Evolutionary conservation across 2,888 invertebrate species (phyloP).

Genomic region (Corythucha ciliata): DNA sequence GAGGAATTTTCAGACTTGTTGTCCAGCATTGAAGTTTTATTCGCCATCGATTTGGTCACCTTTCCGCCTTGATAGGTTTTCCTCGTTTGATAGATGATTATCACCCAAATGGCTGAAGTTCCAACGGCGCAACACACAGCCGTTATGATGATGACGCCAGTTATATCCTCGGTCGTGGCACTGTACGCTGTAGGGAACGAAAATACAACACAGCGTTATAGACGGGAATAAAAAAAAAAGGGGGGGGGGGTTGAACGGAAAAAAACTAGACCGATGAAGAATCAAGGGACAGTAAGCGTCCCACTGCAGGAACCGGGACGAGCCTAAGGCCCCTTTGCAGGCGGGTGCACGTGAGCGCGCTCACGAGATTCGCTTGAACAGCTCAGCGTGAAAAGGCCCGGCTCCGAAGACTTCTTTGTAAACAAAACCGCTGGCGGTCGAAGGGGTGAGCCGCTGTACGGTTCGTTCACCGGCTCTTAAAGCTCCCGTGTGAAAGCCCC

Average conservation of each 20-base stretch:
- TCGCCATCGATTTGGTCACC: conserved; percentile 15
- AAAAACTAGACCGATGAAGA: no score
- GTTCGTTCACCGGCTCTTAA: no score
- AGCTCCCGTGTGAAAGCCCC: no score
- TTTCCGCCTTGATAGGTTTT: conserved; percentile 47
- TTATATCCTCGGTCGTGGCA: conserved; percentile 61
- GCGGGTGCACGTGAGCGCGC: no score
- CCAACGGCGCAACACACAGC: conserved; percentile 83
- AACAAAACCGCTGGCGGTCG: no score
- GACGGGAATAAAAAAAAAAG: no score
- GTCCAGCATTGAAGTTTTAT: conserved; percentile 46
- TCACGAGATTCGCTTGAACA: no score
- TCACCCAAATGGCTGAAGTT: conserved; percentile 86
- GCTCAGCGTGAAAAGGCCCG: no score
- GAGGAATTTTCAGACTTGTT: conserved; percentile 62
- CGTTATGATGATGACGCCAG: conserved; percentile 80
- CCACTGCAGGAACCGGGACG: neutral
- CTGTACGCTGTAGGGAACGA: conserved; percentile 46
- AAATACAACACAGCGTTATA: conserved; percentile 1
- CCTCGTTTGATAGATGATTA: conserved; percentile 78
- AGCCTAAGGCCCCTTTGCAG: neutral
- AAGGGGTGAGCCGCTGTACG: no score
- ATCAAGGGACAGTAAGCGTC: no score
- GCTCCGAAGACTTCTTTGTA: no score
- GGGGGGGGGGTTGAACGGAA: no score